phyloP scores from a whole-genome alignment of 1,140 invertebrate genomes.

The Drosophila bipectinata region DNA sequence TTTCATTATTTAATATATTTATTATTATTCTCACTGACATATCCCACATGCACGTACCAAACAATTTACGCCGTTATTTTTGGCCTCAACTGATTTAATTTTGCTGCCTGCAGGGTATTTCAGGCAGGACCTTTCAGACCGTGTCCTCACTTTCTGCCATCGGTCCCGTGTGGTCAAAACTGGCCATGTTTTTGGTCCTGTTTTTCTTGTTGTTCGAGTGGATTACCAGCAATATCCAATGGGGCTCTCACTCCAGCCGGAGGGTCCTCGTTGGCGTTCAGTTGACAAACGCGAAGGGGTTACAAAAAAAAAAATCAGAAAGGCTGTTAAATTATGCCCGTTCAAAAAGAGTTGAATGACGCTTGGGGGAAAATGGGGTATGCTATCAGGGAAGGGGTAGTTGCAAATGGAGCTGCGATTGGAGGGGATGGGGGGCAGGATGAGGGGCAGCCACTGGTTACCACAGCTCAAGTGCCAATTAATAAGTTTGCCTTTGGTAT shows the following conservation, averaged over 20 bases:
- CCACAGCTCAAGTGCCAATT: constrained; percentile 79
- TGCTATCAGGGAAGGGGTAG: neutral
- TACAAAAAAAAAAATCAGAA: constrained; percentile 27
- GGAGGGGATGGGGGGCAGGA: neutral
- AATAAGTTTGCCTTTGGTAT: constrained; percentile 76
- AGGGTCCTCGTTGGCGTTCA: constrained; percentile 41
- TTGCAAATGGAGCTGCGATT: neutral
- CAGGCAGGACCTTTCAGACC: constrained; percentile 12
- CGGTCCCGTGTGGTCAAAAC: constrained; percentile 33
- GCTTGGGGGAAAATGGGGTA: constrained; percentile 22
- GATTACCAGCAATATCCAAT: constrained; percentile 71
- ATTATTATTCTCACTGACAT: neutral
- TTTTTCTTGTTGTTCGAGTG: constrained; percentile 59
- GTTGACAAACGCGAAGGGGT: constrained; percentile 49
- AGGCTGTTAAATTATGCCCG: constrained; percentile 76
- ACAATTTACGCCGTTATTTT: neutral
- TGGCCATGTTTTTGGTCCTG: constrained; percentile 43
- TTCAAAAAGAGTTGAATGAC: constrained; percentile 71
- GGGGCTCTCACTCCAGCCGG: constrained; percentile 18
- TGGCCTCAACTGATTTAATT: constrained; percentile 17
- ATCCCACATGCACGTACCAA: neutral
- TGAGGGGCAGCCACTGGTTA: constrained; percentile 43
- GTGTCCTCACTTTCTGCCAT: constrained; percentile 26
- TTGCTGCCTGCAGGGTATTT: constrained; percentile 41
- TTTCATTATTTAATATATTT: neutral